These are phyloP conservation scores for Ceratitis capitata DNA, from an alignment of 1,140 invertebrate genomes.

Conservation along the genomic window DNA sequence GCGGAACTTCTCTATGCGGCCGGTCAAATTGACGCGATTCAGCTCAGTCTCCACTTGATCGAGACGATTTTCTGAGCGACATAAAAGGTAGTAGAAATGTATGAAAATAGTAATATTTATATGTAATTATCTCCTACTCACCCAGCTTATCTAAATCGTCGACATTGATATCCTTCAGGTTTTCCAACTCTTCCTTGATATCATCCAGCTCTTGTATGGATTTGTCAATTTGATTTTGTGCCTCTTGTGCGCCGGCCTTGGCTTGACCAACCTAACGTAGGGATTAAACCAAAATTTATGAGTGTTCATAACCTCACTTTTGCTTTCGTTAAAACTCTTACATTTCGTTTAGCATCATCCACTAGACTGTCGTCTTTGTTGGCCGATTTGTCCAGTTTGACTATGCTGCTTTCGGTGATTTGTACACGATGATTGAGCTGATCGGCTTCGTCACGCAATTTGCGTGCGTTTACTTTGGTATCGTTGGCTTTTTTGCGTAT, in stretches of 20 bases:
- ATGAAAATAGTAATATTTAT: neutral
- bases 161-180: conserved; percentile 79
- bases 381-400: conserved; percentile 78
- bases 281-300: neutral
- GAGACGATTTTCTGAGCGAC: conserved; percentile 75
- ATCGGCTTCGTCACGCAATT: conserved; percentile 81
- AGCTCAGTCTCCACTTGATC: conserved; percentile 79
- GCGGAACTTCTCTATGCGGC: conserved; percentile 76
- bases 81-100: neutral
- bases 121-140: conserved; percentile 43
- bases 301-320: neutral
- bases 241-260: conserved; percentile 81
- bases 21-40: conserved; percentile 77
- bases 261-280: conserved; percentile 84
- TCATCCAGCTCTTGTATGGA: conserved; percentile 80
- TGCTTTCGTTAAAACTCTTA: conserved; percentile 48
- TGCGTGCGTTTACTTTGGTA: conserved; percentile 78
- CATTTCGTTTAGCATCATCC: conserved; percentile 76
- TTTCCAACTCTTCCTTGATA: conserved; percentile 83
- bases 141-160: conserved; percentile 74
- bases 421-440: conserved; percentile 75
- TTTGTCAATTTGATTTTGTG: conserved; percentile 82
- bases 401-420: conserved; percentile 76
- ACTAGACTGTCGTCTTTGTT: conserved; percentile 78
- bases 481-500: conserved; percentile 80